Conservation (phyloP, 1,140 invertebrate genomes). For the Halesus radiatus region DNA sequence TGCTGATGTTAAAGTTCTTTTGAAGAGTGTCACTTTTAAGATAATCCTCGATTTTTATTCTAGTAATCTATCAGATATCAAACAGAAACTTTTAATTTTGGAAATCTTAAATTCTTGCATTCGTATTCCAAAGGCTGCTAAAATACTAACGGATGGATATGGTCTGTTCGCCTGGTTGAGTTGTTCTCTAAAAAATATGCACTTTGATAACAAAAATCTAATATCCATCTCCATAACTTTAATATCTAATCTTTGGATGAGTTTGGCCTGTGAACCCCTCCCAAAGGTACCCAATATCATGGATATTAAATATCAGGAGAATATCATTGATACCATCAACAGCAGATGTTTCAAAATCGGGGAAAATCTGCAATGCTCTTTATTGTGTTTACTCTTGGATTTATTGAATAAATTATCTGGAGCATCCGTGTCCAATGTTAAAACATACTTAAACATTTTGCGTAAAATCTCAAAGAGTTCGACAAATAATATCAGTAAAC, state of each 20-base stretch:
- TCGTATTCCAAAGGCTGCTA: constrained; percentile 72
- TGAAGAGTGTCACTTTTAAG: constrained; percentile 71
- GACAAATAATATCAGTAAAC: constrained; percentile 29
- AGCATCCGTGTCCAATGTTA: constrained; percentile 28
- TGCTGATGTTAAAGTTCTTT: constrained; percentile 68
- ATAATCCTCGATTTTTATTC: constrained; percentile 71
- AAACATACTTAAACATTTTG: constrained; percentile 50
- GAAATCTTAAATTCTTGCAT: constrained; percentile 73
- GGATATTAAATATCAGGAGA: constrained; percentile 31
- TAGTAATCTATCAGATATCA: constrained; percentile 66
- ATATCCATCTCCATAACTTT: constrained; percentile 41
- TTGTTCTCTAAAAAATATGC: constrained; percentile 59
- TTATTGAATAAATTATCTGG: constrained; percentile 36
- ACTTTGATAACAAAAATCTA: constrained; percentile 59
- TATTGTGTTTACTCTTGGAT: constrained; percentile 48
- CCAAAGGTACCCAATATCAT: constrained; percentile 24
- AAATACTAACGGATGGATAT: constrained; percentile 74
- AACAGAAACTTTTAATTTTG: constrained; percentile 75
- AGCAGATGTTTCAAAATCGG: constrained; percentile 49
- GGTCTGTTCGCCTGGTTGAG: constrained; percentile 76
- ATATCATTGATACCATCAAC: constrained; percentile 32
- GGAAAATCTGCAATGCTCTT: constrained; percentile 43
- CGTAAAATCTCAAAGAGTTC: constrained; percentile 44
- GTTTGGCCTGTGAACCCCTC: constrained; percentile 43
- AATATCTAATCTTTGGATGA: constrained; percentile 44